A percentile compares a stretch with the other conserved stretches of the same genome.
Conservation (phyloP, 2,888 invertebrate species). For the Brachylomia viminalis region DNA sequence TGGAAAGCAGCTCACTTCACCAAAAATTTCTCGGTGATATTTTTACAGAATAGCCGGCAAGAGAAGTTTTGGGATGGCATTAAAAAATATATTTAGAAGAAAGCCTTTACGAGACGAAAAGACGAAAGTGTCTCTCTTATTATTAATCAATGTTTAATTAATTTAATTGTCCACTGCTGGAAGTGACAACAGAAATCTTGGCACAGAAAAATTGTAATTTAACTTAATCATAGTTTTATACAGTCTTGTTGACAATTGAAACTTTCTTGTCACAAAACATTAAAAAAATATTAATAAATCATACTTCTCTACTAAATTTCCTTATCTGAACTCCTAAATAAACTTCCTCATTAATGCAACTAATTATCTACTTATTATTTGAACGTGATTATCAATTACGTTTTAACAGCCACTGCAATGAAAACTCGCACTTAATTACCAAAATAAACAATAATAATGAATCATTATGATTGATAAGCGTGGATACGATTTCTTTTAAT, state of each 20-base stretch:
- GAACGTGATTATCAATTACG: constrained; percentile 55
- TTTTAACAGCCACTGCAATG: constrained; percentile 34
- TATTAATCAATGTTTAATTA: not conserved
- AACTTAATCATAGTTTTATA: not conserved
- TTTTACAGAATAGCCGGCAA: too few relatives aligned
- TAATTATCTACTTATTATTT: constrained; percentile 56
- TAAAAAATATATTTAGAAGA: not conserved
- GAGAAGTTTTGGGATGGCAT: not conserved
- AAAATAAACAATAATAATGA: constrained; percentile 58
- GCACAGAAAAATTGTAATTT: not conserved
- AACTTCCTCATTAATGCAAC: constrained; percentile 42
- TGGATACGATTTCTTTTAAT: constrained; percentile 37
- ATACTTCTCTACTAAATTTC: constrained; percentile 15
- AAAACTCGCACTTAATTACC: constrained; percentile 35
- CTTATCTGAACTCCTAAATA: constrained; percentile 37
- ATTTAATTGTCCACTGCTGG: not conserved
- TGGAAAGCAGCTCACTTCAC: not conserved
- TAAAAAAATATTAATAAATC: constrained; percentile 26
- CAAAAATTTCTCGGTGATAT: too few relatives aligned
- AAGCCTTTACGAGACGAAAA: not conserved
- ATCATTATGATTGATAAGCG: constrained; percentile 61
- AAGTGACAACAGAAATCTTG: not conserved
- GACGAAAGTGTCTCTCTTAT: not conserved
- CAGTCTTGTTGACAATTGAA: not conserved
- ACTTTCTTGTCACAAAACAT: constrained; percentile 4